Conservation (phyloP, 1,140 invertebrate genomes). For the Drosophila carrolli region DNA sequence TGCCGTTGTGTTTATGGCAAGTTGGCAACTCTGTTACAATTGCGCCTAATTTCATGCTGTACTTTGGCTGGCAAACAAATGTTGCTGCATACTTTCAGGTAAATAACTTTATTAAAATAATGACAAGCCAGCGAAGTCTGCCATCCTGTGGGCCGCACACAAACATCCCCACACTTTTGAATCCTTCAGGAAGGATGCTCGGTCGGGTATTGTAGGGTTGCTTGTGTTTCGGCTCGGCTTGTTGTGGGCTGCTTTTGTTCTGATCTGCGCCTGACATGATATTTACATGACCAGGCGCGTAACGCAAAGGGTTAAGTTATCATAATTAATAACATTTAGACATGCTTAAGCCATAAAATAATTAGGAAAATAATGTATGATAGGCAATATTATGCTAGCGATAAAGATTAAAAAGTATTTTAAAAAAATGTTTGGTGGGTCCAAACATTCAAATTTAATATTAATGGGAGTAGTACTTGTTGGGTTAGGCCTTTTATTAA, state of each 20-base stretch:
- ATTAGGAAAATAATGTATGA: too few species aligned
- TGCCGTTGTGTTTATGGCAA: slow-evolving; percentile 73
- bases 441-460: too few species aligned
- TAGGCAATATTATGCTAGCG: too few species aligned
- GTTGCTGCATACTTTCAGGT: slow-evolving; percentile 81
- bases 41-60: slow-evolving; percentile 79
- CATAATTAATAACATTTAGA: background rate
- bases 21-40: slow-evolving; percentile 82
- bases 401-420: too few species aligned
- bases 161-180: slow-evolving; percentile 12
- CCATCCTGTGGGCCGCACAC: slow-evolving; percentile 10
- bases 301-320: background rate
- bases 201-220: slow-evolving; percentile 21
- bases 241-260: slow-evolving; percentile 12
- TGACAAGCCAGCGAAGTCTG: slow-evolving; percentile 60
- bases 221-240: slow-evolving; percentile 4
- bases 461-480: too few species aligned
- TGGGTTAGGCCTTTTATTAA: too few species aligned
- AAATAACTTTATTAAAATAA: slow-evolving; percentile 84
- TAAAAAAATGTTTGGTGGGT: too few species aligned
- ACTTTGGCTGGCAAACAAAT: slow-evolving; percentile 76
- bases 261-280: slow-evolving; percentile 30
- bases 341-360: too few species aligned
- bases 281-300: slow-evolving; percentile 7
- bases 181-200: slow-evolving; percentile 32